Evolutionary conservation across 2,113 vertebrate species (phyloP).

Genomic region (Haemorhous mexicanus): DNA sequence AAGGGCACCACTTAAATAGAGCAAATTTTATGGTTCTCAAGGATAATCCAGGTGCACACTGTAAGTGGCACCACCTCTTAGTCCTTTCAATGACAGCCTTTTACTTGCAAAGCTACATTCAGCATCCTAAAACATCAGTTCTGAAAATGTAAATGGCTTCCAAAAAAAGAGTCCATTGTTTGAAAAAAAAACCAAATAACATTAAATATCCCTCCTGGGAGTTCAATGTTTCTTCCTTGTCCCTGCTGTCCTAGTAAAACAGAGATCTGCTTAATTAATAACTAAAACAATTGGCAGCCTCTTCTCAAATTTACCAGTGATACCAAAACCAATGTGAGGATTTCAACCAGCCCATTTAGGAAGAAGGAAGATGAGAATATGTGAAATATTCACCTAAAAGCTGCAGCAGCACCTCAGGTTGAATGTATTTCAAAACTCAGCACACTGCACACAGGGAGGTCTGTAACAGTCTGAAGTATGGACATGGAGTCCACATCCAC

Average conservation of each 20-base stretch:
- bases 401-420: not conserved
- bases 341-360: not conserved
- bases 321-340: not conserved
- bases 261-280: not conserved
- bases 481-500: not conserved
- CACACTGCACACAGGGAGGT: not conserved
- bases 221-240: not conserved
- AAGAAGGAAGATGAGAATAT: not conserved
- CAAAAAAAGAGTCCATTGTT: not conserved
- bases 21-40: not conserved
- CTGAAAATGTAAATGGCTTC: not conserved
- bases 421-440: not conserved
- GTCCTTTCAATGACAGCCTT: not conserved
- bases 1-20: too few relatives aligned
- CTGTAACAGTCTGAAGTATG: not conserved
- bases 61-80: not conserved
- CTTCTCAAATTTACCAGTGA: not conserved
- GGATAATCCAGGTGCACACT: not conserved
- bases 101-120: not conserved
- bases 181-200: not conserved
- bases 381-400: not conserved
- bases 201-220: not conserved
- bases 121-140: not conserved
- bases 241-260: not conserved
- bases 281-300: not conserved